Percentiles rank a stretch among this genome's conserved stretches.
phyloP scores from a whole-genome alignment of 2,888 invertebrate genomes.

The Polydrusus cervinus region DNA sequence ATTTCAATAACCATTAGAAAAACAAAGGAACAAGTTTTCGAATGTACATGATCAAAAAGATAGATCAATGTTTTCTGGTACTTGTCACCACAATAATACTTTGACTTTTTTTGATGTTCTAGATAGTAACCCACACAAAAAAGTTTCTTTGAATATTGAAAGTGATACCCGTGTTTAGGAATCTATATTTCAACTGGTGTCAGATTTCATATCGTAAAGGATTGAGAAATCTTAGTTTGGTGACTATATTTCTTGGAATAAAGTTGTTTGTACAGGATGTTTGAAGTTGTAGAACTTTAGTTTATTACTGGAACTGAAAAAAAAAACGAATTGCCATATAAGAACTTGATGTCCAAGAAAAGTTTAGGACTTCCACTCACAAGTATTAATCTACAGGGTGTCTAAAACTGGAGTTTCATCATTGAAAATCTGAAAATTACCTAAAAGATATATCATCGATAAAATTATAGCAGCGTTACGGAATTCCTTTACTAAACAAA shows the following conservation, averaged over 20 bases:
- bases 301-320: neutral
- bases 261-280: conserved; percentile 36
- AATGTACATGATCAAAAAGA: conserved; percentile 43
- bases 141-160: conserved; percentile 47
- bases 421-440: no score
- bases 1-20: conserved; percentile 52
- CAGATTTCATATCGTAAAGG: conserved; percentile 51
- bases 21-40: conserved; percentile 49
- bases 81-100: conserved; percentile 49
- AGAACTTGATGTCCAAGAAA: no score
- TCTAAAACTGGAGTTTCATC: no score
- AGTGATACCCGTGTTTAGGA: conserved; percentile 47
- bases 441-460: no score
- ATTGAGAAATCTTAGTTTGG: conserved; percentile 38
- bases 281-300: neutral
- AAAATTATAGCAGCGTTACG: no score
- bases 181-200: conserved; percentile 50
- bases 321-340: no score
- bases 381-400: no score
- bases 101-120: conserved; percentile 45
- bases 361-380: no score
- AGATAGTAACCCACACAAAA: conserved; percentile 46
- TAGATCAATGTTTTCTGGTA: conserved; percentile 48
- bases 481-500: no score
- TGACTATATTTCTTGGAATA: conserved; percentile 50